A percentile compares a stretch with the other conserved stretches of the same genome.
Conservation (phyloP, 2,113 vertebrate genomes). For the Notiomystis cincta region DNA sequence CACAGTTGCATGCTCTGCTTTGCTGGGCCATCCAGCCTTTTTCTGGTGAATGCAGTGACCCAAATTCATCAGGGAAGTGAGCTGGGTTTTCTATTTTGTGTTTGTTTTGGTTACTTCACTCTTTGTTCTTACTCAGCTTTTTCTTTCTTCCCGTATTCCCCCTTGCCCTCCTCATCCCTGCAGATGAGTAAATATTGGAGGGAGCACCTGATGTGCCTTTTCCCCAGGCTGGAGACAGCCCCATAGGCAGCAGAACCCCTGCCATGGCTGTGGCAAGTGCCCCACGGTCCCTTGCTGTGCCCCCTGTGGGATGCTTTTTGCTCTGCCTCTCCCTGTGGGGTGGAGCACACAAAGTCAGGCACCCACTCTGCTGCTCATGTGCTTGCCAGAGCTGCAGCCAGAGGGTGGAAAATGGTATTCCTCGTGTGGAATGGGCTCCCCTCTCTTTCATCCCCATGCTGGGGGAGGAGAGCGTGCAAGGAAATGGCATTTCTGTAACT, state of each 20-base stretch:
- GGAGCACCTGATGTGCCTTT: background rate
- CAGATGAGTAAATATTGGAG: background rate
- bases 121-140: background rate
- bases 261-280: rapidly evolving
- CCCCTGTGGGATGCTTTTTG: background rate
- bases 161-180: background rate
- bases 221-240: rapidly evolving
- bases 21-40: background rate
- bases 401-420: background rate
- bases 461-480: rapidly evolving
- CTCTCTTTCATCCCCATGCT: rapidly evolving
- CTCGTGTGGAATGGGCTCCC: background rate
- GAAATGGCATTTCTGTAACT: background rate
- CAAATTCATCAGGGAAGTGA: background rate
- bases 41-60: background rate
- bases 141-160: background rate
- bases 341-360: too few species aligned
- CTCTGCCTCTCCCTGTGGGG: rapidly evolving
- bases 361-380: rapidly evolving
- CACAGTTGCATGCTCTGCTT: background rate
- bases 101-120: background rate
- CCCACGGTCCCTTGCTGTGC: background rate
- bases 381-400: background rate
- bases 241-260: background rate
- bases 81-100: background rate